Base-by-base conservation (phyloP, 1,140 invertebrate genomes). In the Plodia interpunctella region DNA sequence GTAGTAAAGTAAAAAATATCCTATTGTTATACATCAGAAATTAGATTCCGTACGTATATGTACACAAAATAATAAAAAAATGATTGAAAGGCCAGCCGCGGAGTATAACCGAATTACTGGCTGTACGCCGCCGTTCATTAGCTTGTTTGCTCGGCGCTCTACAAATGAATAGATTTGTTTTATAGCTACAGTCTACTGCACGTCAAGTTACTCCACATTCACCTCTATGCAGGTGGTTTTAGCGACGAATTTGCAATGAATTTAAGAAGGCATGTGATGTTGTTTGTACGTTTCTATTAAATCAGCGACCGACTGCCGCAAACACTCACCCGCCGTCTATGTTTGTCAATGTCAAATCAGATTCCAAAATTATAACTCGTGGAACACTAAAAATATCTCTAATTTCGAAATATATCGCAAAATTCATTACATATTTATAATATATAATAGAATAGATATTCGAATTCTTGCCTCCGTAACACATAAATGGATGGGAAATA, bases 51-150 rank as follows among this genome's bases (percentile, higher is more conserved):
- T 15, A 15, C 38, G 15, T n/a, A 17, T 44, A 11, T 11, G 2
- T 38, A 11, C 35, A 44, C 38, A 17, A 44, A 44, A 44, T 44
- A 44, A 44, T 25, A 44, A 44, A 44, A 44, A 44, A 44, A 44
- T 44, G 15, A 44, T n/a, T 44, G 15, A 44, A 44, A 44, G 38
- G 38, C 13, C 38, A 15, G 38, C 38, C 38, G 8, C 38, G 10
- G 38, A 2, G 9, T 44, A 44, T 44, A 44, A 44, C 38, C 9
- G 38, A 44, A 44, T 44, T 44, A 44, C 8, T 2, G 13, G n/a
- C 13, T 2, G 38, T 5, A 3, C 10, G 38, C 13, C 38, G 13
- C 13, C 38, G 13, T 44, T 44, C 38, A 44, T 44, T 44, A 44
- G 38, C 38, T n/a, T 44, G 38, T 44, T 44, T 44, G 38, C 38